phyloP scores from a whole-genome alignment of 1,140 invertebrate genomes.

The Elymnias hypermnestra region DNA sequence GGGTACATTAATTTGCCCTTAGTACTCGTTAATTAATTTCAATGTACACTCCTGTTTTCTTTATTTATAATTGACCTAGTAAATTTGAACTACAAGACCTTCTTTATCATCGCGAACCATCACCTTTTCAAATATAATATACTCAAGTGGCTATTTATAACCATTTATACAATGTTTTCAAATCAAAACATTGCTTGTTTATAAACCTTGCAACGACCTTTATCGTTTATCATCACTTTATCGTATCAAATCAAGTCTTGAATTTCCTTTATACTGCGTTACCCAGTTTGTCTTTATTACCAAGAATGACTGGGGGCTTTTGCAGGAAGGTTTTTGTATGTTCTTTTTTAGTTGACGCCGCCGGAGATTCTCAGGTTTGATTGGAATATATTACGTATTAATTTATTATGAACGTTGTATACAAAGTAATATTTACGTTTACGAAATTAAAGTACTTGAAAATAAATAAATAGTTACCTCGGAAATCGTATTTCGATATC shows the following conservation, averaged over 20 bases:
- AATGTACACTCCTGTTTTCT: too few relatives aligned
- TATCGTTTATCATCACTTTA: conserved; percentile 1
- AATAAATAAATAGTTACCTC: too few relatives aligned
- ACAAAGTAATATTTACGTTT: too few relatives aligned
- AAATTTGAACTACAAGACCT: conserved; percentile 2
- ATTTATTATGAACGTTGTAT: too few relatives aligned
- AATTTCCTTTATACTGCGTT: neutral
- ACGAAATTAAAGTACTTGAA: too few relatives aligned
- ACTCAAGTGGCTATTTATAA: neutral
- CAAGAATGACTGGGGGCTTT: neutral
- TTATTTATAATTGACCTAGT: too few relatives aligned
- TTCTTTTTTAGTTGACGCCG: neutral
- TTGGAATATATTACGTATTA: too few relatives aligned
- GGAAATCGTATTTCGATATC: too few relatives aligned
- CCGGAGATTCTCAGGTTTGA: neutral
- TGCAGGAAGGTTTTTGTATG: neutral
- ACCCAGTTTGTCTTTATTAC: neutral
- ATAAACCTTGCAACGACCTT: neutral
- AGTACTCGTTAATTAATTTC: too few relatives aligned
- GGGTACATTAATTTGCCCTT: too few relatives aligned
- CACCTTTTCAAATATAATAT: neutral
- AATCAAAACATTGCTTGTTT: neutral
- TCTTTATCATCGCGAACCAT: neutral
- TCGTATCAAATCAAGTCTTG: neutral
- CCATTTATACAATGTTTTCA: conserved; percentile 1